Evolutionary conservation across 2,888 invertebrate genomes (phyloP), one percentile per base, ranked within the genome.

Genomic region (Cephus pygmeus): DNA sequence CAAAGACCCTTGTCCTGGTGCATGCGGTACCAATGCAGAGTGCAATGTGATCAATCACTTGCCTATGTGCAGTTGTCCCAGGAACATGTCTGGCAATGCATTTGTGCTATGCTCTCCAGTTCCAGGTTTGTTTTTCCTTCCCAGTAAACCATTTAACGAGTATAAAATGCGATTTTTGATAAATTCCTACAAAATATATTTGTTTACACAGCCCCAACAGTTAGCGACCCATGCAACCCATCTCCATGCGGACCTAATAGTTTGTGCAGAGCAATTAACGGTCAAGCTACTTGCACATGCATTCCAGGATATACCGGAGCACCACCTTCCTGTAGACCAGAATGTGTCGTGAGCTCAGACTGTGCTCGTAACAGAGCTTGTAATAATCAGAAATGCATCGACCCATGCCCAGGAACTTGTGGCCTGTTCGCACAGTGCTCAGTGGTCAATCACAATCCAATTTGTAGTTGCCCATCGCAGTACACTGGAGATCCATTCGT

Each of bases 381-480:
- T 87, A 94, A 95, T 6, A 96, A 96, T 87, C 94, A 95, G 81
- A 96, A 95, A 90, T 97, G 97, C 87, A 92, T 94, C 9, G 95
- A 97, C 87, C 97, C 97, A 69, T 97, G 97, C 85, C 94, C 94
- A 31, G 96, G 96, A 69, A 94, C 95, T 15, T 97, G 97, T 83
- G 97, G 97, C 80, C 93, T 95, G 83, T 94, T 94, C 75, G 96
- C 98, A 1, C 92, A 94, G 83, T 98, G 98, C 88, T 94, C 94
- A 86, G 95, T 96, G 1, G 94, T 96, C 81, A 96, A 97, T 88
- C 98, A 98, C 90, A 96, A 95, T 89, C 97, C 98, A 0, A 95
- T 97, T 75, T 98, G 98, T 88, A 95, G 94, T 83, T 98, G 98
- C 88, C 95, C 95, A 79, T 92, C 92, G 79, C 94, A 94, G 77